Percentiles rank a stretch among this genome's conserved stretches.
Evolutionary conservation across 1,140 invertebrate species (phyloP).

Genomic region (Drosophila bocqueti): DNA sequence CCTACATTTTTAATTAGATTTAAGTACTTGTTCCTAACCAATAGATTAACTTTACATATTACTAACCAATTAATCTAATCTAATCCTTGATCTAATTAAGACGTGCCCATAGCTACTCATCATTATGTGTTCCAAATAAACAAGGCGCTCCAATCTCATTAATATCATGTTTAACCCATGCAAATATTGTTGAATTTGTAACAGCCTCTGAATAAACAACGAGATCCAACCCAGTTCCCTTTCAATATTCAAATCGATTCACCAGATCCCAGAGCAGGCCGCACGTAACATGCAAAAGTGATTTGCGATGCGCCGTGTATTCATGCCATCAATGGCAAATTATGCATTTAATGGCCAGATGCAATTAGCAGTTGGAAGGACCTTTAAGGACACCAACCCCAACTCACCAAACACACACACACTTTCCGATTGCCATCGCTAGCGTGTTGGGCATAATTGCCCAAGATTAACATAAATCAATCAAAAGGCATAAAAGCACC

Average conservation of each 20-base stretch:
- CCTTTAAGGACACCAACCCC: constrained; percentile 13
- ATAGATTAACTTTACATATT: background rate
- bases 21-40: no score
- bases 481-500: constrained; percentile 50
- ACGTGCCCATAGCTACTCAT: background rate
- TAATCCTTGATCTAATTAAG: constrained; percentile 15
- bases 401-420: background rate
- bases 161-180: background rate
- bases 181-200: constrained; percentile 7
- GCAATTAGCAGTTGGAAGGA: constrained; percentile 36
- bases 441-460: constrained; percentile 62
- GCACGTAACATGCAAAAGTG: constrained; percentile 36
- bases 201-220: constrained; percentile 28
- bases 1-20: background rate
- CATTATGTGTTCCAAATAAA: background rate
- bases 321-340: constrained; percentile 43
- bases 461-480: constrained; percentile 76
- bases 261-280: constrained; percentile 29
- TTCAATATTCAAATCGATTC: constrained; percentile 44
- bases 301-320: constrained; percentile 38
- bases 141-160: background rate
- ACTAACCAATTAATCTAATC: background rate
- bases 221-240: constrained; percentile 15
- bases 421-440: constrained; percentile 16
- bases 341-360: constrained; percentile 50